Evolutionary conservation across 2,113 vertebrate genomes (phyloP), one percentile per base, ranked within the genome.

Genomic region (Geococcyx californianus): DNA sequence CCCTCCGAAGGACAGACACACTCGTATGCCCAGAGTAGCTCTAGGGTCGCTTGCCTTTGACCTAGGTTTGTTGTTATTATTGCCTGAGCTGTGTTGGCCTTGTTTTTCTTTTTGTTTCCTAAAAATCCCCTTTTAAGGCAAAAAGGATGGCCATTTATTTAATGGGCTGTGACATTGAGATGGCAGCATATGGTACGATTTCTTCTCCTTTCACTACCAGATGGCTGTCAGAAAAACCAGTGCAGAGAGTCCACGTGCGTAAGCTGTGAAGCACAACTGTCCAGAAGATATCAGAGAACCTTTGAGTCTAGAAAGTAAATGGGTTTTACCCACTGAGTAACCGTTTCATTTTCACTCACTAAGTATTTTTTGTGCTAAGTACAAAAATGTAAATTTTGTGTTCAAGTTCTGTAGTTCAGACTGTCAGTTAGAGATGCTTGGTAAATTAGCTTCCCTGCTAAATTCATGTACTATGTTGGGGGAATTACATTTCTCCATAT

Each of bases 71-170:
- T 94, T 73, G 59, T 85, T 58, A 45, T 93, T 93, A 92, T 96
- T 7, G 28, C 26, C 80, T 58, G 10, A 68, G 67, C 88, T 69
- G 40, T 66, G 67, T 80, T 89, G 45, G 59, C 64, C 92, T 95
- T 86, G 88, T 73, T 95, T 91, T 89, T 34, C 73, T 76, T 92
- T 94, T 92, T 92, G 55, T 92, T 96, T 88, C 63, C 76, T 93
- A 80, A 84, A 94, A 93, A 83, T 54, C 62, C 85, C 63, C 33
- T 86, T 94, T 92, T 76, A 60, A 40, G 75, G 20, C 62, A 10
- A 51, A 86, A 90, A 47, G 63, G 4, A 38, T n/a, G 66, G 54
- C 9, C 55, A n/a, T 67, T 95, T 93, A 78, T 85, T 90, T 79
- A 82, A 60, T 83, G 84, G 69, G 74, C 87, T 81, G 84, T 76